Conservation (phyloP, 2,113 vertebrate species). For the Sinocyclocheilus anshuiensis region DNA sequence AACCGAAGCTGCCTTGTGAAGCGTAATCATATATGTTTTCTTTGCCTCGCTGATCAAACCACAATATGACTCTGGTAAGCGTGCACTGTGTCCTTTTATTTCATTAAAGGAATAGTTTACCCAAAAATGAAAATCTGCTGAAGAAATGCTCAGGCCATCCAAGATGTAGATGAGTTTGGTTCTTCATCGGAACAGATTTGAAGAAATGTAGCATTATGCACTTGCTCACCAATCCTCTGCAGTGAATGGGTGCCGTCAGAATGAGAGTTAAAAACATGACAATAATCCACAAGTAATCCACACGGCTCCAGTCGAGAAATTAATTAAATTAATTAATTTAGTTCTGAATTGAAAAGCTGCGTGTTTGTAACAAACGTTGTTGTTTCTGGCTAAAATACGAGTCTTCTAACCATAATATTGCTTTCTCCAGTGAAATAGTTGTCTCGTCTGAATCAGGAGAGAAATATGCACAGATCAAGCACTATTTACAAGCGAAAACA, state of each 20-base stretch:
- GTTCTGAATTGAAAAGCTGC: not conserved
- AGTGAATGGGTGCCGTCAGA: not conserved
- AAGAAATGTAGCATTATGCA: not conserved
- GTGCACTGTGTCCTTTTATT: not conserved
- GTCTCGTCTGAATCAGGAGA: not conserved
- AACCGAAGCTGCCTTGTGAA: slow-evolving; percentile 67
- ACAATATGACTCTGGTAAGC: slow-evolving; percentile 47
- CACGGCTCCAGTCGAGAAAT: not conserved
- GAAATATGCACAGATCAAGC: not conserved
- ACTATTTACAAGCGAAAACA: not conserved
- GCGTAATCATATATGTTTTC: slow-evolving; percentile 71
- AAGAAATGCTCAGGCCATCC: not conserved
- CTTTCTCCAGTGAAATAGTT: not conserved
- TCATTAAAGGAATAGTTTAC: not conserved
- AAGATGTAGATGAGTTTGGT: not conserved
- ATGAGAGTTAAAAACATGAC: not conserved
- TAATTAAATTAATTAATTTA: not conserved
- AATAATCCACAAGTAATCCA: no score
- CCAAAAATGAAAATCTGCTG: not conserved
- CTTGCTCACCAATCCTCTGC: not conserved
- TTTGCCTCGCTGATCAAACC: slow-evolving; percentile 77
- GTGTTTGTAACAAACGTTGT: not conserved
- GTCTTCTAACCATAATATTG: not conserved
- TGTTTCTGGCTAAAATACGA: no score
- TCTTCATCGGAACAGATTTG: not conserved